Conservation (phyloP, 1,140 invertebrate genomes). For the Bombyx mandarina region DNA sequence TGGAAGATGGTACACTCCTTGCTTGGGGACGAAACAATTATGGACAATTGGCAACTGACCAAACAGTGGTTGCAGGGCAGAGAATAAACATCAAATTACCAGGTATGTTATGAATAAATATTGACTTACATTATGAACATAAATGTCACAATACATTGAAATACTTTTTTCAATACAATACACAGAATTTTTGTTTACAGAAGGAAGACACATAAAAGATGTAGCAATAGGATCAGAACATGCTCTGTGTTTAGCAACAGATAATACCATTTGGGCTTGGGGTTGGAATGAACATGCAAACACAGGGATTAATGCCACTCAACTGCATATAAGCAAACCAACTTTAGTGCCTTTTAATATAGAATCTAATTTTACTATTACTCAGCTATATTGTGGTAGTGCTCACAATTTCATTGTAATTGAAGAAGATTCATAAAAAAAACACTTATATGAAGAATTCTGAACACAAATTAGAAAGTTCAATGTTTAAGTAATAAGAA, state of each 20-base stretch:
- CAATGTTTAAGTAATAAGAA: no score
- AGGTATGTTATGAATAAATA: slow-evolving; percentile 22
- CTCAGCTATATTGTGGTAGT: slow-evolving; percentile 52
- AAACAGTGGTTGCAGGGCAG: slow-evolving; percentile 31
- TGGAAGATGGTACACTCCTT: slow-evolving; percentile 73
- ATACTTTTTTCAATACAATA: no score
- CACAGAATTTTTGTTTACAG: slow-evolving; percentile 30
- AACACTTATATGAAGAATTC: neutral
- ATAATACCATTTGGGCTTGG: slow-evolving; percentile 80
- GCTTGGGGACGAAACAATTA: slow-evolving; percentile 87
- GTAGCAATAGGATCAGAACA: slow-evolving; percentile 85
- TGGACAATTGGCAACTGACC: slow-evolving; percentile 76
- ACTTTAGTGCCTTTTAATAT: slow-evolving; percentile 36
- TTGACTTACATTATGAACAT: no score
- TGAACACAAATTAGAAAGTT: neutral
- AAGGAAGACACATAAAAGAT: slow-evolving; percentile 62
- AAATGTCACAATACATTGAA: no score
- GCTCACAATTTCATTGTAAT: slow-evolving; percentile 60
- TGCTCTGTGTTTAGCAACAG: slow-evolving; percentile 74
- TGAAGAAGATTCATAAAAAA: slow-evolving; percentile 14
- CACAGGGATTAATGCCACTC: slow-evolving; percentile 79
- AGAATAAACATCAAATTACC: slow-evolving; percentile 40
- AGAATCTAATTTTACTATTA: slow-evolving; percentile 23
- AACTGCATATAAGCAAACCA: slow-evolving; percentile 67
- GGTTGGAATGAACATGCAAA: slow-evolving; percentile 94